Conservation (phyloP, 2,888 invertebrate genomes). For the Eupithecia vulgata region DNA sequence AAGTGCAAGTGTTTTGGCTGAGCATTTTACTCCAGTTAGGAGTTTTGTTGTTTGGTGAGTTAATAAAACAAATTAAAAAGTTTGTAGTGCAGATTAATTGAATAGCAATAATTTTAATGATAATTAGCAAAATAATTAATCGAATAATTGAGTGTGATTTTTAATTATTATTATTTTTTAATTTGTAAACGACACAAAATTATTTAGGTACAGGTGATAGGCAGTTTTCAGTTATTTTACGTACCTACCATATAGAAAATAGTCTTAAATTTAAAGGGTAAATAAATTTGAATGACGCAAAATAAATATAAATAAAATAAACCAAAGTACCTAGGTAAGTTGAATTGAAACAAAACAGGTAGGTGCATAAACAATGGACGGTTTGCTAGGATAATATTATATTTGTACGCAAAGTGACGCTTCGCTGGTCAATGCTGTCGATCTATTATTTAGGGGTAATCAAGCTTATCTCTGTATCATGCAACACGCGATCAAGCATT, state of each 20-base stretch:
- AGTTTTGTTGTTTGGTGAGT: constrained; percentile 39
- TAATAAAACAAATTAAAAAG: background rate
- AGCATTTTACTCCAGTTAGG: constrained; percentile 39
- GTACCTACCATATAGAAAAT: too few species aligned
- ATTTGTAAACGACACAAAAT: background rate
- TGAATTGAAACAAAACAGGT: background rate
- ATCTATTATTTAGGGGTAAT: constrained; percentile 23
- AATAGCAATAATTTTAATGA: background rate
- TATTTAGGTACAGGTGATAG: background rate
- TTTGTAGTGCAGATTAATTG: background rate
- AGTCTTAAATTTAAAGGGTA: too few species aligned
- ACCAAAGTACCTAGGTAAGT: background rate
- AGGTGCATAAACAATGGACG: background rate
- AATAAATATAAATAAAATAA: background rate
- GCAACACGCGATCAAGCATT: constrained; percentile 14
- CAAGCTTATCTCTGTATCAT: constrained; percentile 14
- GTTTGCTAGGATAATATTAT: background rate
- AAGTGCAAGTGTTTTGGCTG: constrained; percentile 50
- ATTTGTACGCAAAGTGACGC: constrained; percentile 9
- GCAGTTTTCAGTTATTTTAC: background rate
- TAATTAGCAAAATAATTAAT: too few species aligned
- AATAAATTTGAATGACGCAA: background rate
- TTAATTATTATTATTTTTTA: too few species aligned
- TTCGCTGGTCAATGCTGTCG: constrained; percentile 3
- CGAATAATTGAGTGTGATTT: background rate